Evolutionary conservation across 2,888 invertebrate genomes (phyloP).

Genomic region (Drosophila siamana): DNA sequence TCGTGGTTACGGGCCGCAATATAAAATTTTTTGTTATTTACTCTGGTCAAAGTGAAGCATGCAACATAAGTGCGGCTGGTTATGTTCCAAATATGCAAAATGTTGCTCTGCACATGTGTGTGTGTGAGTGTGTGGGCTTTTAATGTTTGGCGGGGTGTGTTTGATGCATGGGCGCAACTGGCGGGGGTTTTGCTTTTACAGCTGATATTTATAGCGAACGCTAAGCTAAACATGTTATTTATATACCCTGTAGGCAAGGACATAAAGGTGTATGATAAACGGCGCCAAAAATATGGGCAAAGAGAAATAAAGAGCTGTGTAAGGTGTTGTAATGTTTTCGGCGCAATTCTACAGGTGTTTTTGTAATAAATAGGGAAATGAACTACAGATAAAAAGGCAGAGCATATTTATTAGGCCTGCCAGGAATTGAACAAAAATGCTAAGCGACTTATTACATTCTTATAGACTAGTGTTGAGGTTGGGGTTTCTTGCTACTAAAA

Average conservation of each 20-base stretch:
- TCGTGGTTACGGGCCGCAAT: constrained; percentile 72
- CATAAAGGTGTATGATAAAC: not conserved
- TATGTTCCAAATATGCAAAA: constrained; percentile 33
- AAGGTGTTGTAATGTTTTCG: not conserved
- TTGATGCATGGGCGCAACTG: constrained; percentile 10
- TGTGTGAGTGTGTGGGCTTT: not conserved
- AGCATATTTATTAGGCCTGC: not conserved
- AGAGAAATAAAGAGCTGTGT: not conserved
- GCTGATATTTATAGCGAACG: not conserved
- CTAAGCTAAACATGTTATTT: constrained; percentile 1
- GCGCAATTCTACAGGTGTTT: not conserved
- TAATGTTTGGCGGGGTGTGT: not conserved
- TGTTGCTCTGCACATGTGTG: not conserved
- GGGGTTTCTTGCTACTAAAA: too few relatives aligned
- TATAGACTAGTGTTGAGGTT: too few relatives aligned
- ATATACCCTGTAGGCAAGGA: not conserved
- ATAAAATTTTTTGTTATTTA: constrained; percentile 74
- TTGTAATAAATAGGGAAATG: not conserved
- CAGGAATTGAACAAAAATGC: not conserved
- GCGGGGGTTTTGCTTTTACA: not conserved
- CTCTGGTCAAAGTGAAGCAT: constrained; percentile 49
- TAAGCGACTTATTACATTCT: too few relatives aligned
- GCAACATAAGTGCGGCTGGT: constrained; percentile 56
- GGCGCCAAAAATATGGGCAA: not conserved
- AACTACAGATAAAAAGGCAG: too few relatives aligned